Evolutionary conservation across 2,888 invertebrate species (phyloP).

Genomic region (Pheosia tremula): DNA sequence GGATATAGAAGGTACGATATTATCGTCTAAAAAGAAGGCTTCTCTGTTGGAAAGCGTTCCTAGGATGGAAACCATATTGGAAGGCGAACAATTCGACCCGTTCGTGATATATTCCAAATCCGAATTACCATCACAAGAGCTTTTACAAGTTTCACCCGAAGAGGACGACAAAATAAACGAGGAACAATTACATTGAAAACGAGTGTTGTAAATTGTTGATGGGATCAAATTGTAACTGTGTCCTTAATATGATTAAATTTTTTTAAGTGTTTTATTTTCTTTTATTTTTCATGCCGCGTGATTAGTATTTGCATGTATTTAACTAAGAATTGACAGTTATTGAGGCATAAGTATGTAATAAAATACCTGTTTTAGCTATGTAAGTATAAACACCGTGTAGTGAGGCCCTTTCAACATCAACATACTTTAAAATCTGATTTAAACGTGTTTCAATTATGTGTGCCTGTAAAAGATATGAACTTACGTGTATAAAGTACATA

Average conservation of each 20-base stretch:
- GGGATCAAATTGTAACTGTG: slow-evolving; percentile 17
- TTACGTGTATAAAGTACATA: no score
- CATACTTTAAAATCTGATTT: no score
- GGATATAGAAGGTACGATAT: slow-evolving; percentile 43
- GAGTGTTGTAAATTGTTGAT: slow-evolving; percentile 19
- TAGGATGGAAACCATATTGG: slow-evolving; percentile 66
- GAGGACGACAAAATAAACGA: slow-evolving; percentile 22
- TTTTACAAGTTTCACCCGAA: slow-evolving; percentile 11
- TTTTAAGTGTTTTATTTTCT: slow-evolving; percentile 10
- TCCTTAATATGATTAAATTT: slow-evolving; percentile 18
- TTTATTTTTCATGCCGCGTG: slow-evolving; percentile 4
- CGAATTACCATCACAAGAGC: slow-evolving; percentile 15
- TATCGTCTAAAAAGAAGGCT: slow-evolving; percentile 53
- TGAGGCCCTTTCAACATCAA: no score
- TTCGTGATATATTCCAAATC: slow-evolving; percentile 35
- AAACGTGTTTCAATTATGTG: no score
- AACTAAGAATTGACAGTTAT: no score
- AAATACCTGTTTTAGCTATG: no score
- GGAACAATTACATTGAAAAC: slow-evolving; percentile 7
- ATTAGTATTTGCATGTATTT: no score
- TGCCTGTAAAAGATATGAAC: no score
- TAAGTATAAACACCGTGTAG: no score
- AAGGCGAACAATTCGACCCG: slow-evolving; percentile 51
- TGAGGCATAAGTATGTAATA: no score
- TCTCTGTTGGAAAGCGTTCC: slow-evolving; percentile 58